Evolutionary conservation across 2,888 invertebrate genomes (phyloP).

Genomic region (Diadegma fenestrale): DNA sequence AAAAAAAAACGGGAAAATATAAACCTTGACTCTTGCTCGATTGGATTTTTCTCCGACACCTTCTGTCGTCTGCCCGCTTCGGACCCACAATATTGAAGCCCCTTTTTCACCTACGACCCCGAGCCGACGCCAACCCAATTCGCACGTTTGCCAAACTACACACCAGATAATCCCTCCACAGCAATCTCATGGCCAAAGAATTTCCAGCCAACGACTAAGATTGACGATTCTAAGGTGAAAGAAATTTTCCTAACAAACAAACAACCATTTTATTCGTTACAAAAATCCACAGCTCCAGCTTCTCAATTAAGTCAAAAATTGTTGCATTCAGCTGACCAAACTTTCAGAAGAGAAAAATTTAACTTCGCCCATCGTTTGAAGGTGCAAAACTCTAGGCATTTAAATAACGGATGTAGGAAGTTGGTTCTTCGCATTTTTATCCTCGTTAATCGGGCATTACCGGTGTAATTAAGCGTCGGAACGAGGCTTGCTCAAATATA

Average conservation of each 20-base stretch:
- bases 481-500: slow-evolving; percentile 31
- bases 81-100: not conserved
- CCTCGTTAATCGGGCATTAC: slow-evolving; percentile 35
- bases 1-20: slow-evolving; percentile 24
- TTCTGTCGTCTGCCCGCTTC: slow-evolving; percentile 18
- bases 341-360: not conserved
- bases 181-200: not conserved
- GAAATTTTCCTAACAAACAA: not conserved
- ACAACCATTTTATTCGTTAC: not conserved
- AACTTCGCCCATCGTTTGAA: not conserved
- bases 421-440: slow-evolving; percentile 6
- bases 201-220: not conserved
- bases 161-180: not conserved
- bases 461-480: slow-evolving; percentile 39
- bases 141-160: not conserved
- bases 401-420: not conserved
- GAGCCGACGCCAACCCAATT: not conserved
- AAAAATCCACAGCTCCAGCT: not conserved
- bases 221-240: not conserved
- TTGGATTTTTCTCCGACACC: slow-evolving; percentile 44
- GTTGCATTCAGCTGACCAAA: not conserved
- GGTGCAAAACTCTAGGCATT: not conserved
- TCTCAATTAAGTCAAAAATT: slow-evolving; percentile 4
- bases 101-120: slow-evolving; percentile 29
- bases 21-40: slow-evolving; percentile 57